phyloP scores from a whole-genome alignment of 2,888 invertebrate species.

The Cataglyphis altisquamis region DNA sequence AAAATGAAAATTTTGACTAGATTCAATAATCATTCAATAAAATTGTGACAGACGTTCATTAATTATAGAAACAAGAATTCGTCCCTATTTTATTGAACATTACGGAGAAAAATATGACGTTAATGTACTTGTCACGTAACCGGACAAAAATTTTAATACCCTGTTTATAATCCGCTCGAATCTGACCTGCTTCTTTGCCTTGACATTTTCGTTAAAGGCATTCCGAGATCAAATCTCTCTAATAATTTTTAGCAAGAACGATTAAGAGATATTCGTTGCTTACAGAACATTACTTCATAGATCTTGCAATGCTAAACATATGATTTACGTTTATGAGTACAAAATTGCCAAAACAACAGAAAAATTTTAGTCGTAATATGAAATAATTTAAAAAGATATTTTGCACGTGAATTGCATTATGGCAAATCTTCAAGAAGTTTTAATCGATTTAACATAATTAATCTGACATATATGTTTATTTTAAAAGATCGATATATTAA shows the following conservation, averaged over 20 bases:
- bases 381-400: background rate
- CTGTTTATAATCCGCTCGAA: background rate
- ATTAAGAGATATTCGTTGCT: constrained; percentile 63
- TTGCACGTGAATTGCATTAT: background rate
- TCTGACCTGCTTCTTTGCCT: constrained; percentile 68
- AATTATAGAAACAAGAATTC: background rate
- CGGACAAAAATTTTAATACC: background rate
- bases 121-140: background rate
- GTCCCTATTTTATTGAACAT: background rate
- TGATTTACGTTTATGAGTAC: background rate
- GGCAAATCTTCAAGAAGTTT: background rate
- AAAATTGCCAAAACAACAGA: background rate
- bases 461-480: background rate
- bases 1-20: background rate
- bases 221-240: constrained; percentile 52
- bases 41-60: background rate
- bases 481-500: background rate
- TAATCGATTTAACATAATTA: background rate
- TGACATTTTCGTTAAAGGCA: constrained; percentile 76
- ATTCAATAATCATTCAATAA: constrained; percentile 6
- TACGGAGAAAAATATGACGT: constrained; percentile 23
- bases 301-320: constrained; percentile 1
- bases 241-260: constrained; percentile 54
- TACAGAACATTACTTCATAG: constrained; percentile 65
- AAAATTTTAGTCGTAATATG: background rate